These are phyloP conservation scores for Mesaphorura yosii DNA, from an alignment of 1,140 invertebrate species.

Conservation along the genomic window DNA sequence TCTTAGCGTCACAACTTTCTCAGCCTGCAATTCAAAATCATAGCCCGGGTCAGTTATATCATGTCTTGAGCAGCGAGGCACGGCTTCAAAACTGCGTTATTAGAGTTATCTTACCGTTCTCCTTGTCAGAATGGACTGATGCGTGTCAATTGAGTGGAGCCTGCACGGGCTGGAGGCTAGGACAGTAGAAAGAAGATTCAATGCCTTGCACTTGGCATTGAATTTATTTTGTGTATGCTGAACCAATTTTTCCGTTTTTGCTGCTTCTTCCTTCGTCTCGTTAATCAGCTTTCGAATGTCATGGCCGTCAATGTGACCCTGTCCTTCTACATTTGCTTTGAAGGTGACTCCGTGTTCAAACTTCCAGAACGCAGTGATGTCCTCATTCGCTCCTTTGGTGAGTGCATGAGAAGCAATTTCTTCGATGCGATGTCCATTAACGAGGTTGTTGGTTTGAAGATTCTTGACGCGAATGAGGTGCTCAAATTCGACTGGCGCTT, in stretches of 20 bases:
- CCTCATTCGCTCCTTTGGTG: slow-evolving; percentile 7
- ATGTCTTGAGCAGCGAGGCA: too few species aligned
- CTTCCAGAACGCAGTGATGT: slow-evolving; percentile 8
- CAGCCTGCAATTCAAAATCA: too few species aligned
- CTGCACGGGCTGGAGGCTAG: too few species aligned
- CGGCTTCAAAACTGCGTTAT: too few species aligned
- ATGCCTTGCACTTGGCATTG: too few species aligned
- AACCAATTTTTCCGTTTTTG: too few species aligned
- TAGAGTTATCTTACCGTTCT: too few species aligned
- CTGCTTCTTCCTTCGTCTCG: slow-evolving; percentile 10
- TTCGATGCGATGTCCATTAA: slow-evolving; percentile 2
- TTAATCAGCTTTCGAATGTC: slow-evolving; percentile 4
- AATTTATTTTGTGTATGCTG: too few species aligned
- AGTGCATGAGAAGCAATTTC: slow-evolving; percentile 1
- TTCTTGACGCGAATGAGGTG: not conserved
- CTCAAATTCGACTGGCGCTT: not conserved
- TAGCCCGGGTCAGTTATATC: too few species aligned
- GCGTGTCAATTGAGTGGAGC: slow-evolving; percentile 20
- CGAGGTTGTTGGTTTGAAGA: not conserved
- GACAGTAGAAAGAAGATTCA: too few species aligned
- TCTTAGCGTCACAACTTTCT: too few species aligned
- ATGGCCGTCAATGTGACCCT: slow-evolving; percentile 8
- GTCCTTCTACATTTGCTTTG: not conserved
- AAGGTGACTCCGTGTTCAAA: slow-evolving; percentile 13
- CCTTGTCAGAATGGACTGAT: slow-evolving; percentile 11